Evolutionary conservation across 2,888 invertebrate species (phyloP), one percentile per base, ranked within the genome.

Genomic region (Helicoverpa assulta): DNA sequence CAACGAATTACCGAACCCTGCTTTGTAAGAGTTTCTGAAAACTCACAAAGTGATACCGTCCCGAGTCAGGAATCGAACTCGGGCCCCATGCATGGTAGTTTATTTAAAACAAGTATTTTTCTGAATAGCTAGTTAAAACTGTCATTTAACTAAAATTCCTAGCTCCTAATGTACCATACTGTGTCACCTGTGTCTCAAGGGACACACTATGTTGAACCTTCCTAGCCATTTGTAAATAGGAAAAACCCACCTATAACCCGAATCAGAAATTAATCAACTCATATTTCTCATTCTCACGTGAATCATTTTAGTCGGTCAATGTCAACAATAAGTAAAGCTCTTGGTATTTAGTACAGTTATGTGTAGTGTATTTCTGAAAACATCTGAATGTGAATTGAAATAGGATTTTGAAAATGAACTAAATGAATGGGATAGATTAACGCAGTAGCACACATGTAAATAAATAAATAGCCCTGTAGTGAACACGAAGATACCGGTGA

Each of bases 241-340:
- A 86, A 89, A 88, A 86, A 78, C 83, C 86, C 80, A 76, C 71
- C 69, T 54, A 61, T 80, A 78, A 78, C 66, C 67, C 60, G 81
- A 83, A 86, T 85, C 84, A 79, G 73, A 75, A 82, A 86, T 86
- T 86, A 88, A 86, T 88, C 80, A 84, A 85, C 80, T 85, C 62
- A 72, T 82, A 83, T 86, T 86, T 87, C 86, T 86, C 85, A 86
- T 85, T 86, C 86, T 86, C 81, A 88, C 85, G 86, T 90, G 91
- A 90, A 89, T 90, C 88, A 90, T 88, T 86, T 88, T 83, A 90
- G 89, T 92, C 89, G 93, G 93, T 93, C 93, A 93, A 92, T 93
- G 93, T 91, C 93, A 92, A 87, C 83, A 83, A 82, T 87, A 85
- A 83, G 83, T 80, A 76, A 81, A 83, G 76, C 79, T 83, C 75